A percentile compares a stretch with the other conserved stretches of the same genome.
These are phyloP conservation scores for Menidia menidia DNA, from an alignment of 2,797 vertebrate species.

Conservation along the genomic window DNA sequence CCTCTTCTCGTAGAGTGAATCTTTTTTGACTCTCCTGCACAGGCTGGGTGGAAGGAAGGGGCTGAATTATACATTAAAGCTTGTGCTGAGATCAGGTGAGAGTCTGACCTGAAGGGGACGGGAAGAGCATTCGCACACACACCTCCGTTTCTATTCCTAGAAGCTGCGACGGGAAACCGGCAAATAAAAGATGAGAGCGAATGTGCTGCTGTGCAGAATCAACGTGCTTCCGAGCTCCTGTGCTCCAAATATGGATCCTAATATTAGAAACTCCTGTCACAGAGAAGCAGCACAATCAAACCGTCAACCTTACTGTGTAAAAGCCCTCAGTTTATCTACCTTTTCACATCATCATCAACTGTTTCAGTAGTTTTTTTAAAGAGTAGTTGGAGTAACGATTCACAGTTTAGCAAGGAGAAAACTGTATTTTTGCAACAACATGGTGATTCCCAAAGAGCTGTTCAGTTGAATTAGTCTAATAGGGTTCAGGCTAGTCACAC, in stretches of 20 bases:
- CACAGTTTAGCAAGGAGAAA: too few relatives aligned
- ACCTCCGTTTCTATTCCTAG: constrained; percentile 13
- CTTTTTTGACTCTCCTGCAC: constrained; percentile 40
- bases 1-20: constrained; percentile 25
- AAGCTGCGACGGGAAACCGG: background rate
- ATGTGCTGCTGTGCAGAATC: constrained; percentile 6
- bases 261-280: background rate
- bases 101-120: constrained; percentile 23
- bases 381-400: too few relatives aligned
- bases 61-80: constrained; percentile 71
- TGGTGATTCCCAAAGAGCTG: background rate
- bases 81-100: constrained; percentile 38
- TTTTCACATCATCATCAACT: too few relatives aligned
- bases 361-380: too few relatives aligned
- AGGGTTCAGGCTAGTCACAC: background rate
- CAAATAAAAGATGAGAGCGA: constrained; percentile 17
- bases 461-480: background rate
- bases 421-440: too few relatives aligned
- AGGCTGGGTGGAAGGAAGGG: constrained; percentile 11
- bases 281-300: background rate
- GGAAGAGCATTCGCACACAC: background rate
- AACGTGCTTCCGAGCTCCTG: background rate
- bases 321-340: too few relatives aligned
- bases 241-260: background rate
- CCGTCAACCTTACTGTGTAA: background rate